A percentile compares a stretch with the other conserved stretches of the same genome.
These are phyloP conservation scores for Porites lobata DNA, from an alignment of 92 coral and sea anemone species.

Conservation along the genomic window DNA sequence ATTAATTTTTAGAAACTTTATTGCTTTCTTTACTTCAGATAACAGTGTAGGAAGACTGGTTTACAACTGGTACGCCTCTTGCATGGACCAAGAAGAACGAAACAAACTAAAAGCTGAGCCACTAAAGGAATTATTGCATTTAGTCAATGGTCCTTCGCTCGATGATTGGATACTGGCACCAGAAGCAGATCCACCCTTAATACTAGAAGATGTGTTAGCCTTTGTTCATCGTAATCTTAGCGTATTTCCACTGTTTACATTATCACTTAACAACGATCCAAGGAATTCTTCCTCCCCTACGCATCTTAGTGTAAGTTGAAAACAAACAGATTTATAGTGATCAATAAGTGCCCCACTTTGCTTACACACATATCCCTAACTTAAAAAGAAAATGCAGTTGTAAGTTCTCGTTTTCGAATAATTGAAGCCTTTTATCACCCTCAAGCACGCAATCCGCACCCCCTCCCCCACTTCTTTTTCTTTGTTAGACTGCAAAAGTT, in stretches of 20 bases:
- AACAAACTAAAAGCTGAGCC: conserved; percentile 69
- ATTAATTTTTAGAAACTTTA: no score
- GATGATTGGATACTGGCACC: conserved; percentile 42
- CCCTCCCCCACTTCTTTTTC: no score
- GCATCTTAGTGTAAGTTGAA: conserved; percentile 65
- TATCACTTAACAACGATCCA: conserved; percentile 56
- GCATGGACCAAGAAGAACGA: conserved; percentile 60
- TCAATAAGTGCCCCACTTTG: no score
- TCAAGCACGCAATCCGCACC: no score
- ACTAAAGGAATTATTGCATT: conserved; percentile 45
- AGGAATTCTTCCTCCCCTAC: conserved; percentile 67
- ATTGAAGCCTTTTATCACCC: no score
- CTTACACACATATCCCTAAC: no score
- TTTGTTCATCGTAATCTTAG: conserved; percentile 48
- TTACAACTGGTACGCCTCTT: conserved; percentile 81
- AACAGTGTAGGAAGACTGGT: conserved; percentile 48
- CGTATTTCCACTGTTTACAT: conserved; percentile 64
- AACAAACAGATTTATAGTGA: not conserved
- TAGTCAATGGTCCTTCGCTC: conserved; percentile 40
- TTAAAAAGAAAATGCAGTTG: no score
- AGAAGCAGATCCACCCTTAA: conserved; percentile 54
- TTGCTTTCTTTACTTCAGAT: not conserved
- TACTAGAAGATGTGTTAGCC: conserved; percentile 63
- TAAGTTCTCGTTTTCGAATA: no score
- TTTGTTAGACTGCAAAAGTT: no score